Evolutionary conservation across 2,113 vertebrate species (phyloP).

Genomic region (Glaucomys volans): DNA sequence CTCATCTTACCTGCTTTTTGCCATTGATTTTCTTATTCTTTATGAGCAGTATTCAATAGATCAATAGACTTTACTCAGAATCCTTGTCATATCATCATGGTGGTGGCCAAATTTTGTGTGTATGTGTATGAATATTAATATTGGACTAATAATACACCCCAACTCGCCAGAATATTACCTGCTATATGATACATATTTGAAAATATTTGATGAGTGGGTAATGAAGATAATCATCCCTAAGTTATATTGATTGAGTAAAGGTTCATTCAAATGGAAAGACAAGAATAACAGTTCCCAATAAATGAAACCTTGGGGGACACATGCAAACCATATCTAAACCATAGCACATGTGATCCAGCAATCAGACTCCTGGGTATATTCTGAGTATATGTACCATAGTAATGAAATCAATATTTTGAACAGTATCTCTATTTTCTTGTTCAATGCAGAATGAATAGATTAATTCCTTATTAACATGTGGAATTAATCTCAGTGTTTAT

Average conservation of each 20-base stretch:
- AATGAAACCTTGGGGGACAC: neutral
- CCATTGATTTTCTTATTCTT: neutral
- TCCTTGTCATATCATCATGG: neutral
- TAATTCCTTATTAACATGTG: neutral
- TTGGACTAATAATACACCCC: neutral
- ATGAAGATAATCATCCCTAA: neutral
- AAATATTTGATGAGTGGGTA: neutral
- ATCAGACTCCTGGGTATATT: neutral
- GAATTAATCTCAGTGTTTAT: neutral
- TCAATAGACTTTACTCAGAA: neutral
- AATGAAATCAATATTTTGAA: neutral
- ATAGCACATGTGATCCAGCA: neutral
- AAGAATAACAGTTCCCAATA: neutral
- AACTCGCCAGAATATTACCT: neutral
- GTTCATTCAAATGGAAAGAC: neutral
- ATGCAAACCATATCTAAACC: neutral
- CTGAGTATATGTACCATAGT: neutral
- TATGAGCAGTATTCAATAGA: neutral
- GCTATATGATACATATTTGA: neutral
- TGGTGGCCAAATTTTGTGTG: accelerated
- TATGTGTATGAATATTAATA: neutral
- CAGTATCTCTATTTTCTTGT: neutral
- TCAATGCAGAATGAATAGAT: neutral
- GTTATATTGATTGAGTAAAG: neutral
- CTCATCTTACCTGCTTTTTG: neutral